Base-by-base conservation (phyloP, 1,140 invertebrate genomes). In the Monomorium pharaonis region DNA sequence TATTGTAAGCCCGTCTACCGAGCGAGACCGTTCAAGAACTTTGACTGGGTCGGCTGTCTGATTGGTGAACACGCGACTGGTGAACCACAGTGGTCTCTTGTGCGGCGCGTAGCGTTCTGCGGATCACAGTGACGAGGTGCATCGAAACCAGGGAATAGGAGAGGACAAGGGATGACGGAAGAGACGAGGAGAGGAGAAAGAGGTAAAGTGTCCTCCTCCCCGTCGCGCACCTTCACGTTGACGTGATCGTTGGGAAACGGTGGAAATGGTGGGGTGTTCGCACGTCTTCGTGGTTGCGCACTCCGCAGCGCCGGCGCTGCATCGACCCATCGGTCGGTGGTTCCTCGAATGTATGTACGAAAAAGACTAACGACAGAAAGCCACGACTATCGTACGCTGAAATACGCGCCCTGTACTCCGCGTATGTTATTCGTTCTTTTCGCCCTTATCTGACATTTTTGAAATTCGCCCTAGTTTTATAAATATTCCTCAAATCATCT, bases 251-350 rank as follows among this genome's bases (percentile, higher is more conserved):
- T 90, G 67, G n/a, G 27, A 21, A n/a, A 37, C 44, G 54, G 33
- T 21, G 76, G 72, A 16, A 49, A n/a, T 90, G 51, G 84, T 86
- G 84, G 89, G 86, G 84, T 78, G 60, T 67, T 72, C 56, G 78
- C 74, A 67, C 56, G 78, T 89, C 84, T 89, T 87, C 80, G 72
- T 78, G 89, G 86, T 84, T 75, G 78, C 78, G 51, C 80, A 37
- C 69, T 75, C 83, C 72, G 88, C 76, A 91, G 92, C 93, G 91
- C 92, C 92, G 92, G 90, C 92, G 92, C 92, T 92, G 90, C 90
- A 93, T 93, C 92, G 92, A 93, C 92, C 92, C 90, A 85, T 69
- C 65, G 56, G 16, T 65, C 27, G 16, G 37, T 78, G 33, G 47
- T 70, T 86, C 44, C 16, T 65, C 60, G 78, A 74, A n/a, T n/a